phyloP scores from a whole-genome alignment of 1,140 invertebrate genomes.

The Melipona quadrifasciata region DNA sequence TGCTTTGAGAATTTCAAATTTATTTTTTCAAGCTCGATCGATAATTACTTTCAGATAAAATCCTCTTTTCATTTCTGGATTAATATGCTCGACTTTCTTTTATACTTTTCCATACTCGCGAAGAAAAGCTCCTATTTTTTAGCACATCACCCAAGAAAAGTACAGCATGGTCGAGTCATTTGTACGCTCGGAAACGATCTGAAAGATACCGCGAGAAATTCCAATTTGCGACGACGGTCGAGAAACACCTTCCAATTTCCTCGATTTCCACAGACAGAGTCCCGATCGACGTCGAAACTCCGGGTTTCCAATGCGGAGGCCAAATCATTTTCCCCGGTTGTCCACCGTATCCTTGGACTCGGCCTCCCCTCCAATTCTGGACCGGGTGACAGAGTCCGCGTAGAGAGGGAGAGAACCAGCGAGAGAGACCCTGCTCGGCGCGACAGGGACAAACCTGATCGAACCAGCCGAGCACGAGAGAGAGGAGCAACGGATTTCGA shows the following conservation, averaged over 20 bases:
- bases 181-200: not conserved
- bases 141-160: too few relatives aligned
- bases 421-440: not conserved
- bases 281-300: not conserved
- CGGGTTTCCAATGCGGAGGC: not conserved
- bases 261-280: not conserved
- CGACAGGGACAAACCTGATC: not conserved
- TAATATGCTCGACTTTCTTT: not conserved
- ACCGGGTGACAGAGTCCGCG: constrained; percentile 13
- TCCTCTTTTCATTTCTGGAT: constrained; percentile 11
- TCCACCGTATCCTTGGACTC: constrained; percentile 42
- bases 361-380: constrained; percentile 29
- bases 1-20: too few relatives aligned
- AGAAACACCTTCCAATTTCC: not conserved
- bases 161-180: too few relatives aligned
- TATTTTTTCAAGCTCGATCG: not conserved
- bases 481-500: constrained; percentile 57
- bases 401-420: constrained; percentile 29
- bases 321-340: not conserved
- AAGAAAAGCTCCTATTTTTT: not conserved
- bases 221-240: too few relatives aligned
- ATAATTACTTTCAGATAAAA: constrained; percentile 2
- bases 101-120: too few relatives aligned
- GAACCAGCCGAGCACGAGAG: constrained; percentile 11
- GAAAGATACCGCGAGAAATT: not conserved